Percentiles rank a stretch among this genome's conserved stretches.
Conservation (phyloP, 2,888 invertebrate genomes). For the Piscicola geometra region DNA sequence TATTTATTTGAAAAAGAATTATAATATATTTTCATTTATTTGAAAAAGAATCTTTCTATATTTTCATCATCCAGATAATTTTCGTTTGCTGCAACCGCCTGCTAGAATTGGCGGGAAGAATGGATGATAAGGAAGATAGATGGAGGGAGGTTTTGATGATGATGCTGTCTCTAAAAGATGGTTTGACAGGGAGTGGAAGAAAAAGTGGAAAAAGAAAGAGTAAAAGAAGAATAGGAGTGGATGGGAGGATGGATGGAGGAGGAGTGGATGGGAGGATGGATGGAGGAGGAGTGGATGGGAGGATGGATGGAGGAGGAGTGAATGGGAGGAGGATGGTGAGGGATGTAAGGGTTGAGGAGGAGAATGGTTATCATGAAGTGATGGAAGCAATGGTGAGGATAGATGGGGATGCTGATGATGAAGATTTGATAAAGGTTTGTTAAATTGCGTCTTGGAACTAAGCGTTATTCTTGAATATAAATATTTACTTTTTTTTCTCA, state of each 20-base stretch:
- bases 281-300: not conserved
- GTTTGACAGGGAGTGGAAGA: not conserved
- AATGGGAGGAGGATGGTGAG: not conserved
- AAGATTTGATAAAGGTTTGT: too few relatives aligned
- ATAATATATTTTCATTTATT: too few relatives aligned
- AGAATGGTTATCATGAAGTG: too few relatives aligned
- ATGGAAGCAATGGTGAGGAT: too few relatives aligned
- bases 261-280: not conserved
- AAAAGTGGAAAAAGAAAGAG: not conserved
- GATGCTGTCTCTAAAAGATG: not conserved
- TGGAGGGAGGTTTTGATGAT: constrained; percentile 16
- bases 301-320: not conserved
- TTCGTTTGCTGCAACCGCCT: constrained; percentile 58
- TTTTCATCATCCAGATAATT: constrained; percentile 32
- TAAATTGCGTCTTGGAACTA: too few relatives aligned
- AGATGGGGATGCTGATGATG: too few relatives aligned
- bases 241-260: not conserved
- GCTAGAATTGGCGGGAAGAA: constrained; percentile 52
- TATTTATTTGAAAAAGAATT: too few relatives aligned
- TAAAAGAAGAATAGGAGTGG: not conserved
- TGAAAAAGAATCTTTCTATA: too few relatives aligned
- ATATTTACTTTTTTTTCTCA: too few relatives aligned
- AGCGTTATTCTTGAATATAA: too few relatives aligned
- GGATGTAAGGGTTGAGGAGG: not conserved
- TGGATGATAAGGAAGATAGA: not conserved